phyloP scores from a whole-genome alignment of 2,797 vertebrate species.

The Buceros bicornis region DNA sequence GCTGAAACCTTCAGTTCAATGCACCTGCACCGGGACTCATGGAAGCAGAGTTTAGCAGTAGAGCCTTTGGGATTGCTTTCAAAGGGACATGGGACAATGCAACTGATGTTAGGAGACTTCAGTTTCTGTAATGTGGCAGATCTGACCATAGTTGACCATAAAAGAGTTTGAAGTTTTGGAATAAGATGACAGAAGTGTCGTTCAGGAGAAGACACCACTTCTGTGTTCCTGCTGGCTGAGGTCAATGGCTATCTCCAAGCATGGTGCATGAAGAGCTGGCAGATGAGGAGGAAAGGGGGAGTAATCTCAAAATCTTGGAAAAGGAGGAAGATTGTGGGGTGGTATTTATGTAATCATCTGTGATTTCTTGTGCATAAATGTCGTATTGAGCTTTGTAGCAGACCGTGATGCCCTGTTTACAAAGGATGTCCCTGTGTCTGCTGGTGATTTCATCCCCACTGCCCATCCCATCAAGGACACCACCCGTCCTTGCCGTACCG shows the following conservation, averaged over 20 bases:
- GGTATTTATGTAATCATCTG: background rate
- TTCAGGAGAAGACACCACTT: background rate
- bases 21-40: background rate
- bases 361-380: background rate
- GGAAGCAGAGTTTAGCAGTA: background rate
- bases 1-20: conserved; percentile 14
- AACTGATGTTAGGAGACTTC: background rate
- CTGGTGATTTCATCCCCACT: background rate
- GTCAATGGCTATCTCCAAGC: background rate
- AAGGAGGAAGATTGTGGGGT: background rate
- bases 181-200: background rate
- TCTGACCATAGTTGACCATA: background rate
- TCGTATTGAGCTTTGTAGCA: background rate
- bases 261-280: background rate
- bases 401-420: fast-evolving
- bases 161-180: background rate
- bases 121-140: background rate
- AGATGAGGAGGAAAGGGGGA: background rate
- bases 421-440: background rate
- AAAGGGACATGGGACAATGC: background rate
- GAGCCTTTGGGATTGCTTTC: background rate
- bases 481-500: background rate
- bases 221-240: background rate
- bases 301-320: background rate
- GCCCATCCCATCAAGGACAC: background rate